Base-by-base conservation (phyloP, 2,888 invertebrate species). In the Cataglyphis rosenhaueri region DNA sequence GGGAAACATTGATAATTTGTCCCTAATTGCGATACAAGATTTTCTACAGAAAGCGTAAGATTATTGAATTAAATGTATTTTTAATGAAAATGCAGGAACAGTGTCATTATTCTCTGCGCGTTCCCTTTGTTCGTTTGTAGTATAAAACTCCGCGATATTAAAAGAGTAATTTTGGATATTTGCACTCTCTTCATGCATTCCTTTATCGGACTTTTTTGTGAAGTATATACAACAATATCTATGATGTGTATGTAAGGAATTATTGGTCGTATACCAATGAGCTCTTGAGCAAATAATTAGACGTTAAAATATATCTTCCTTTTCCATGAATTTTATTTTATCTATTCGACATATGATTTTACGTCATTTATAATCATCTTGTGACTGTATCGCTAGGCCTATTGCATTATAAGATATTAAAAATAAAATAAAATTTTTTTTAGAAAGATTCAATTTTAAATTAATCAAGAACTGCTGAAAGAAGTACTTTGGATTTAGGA, bases 91-190 rank as follows among this genome's bases (percentile, higher is more conserved):
- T 75, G 74, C 32, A 75, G 10, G 25, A 73, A 48, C 32, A 65
- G 48, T 10, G 21, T 29, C 6, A 21, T 15, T 55, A n/a, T 29
- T n/a, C 18, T 35, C 6, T 32, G 32, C 32, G 32, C 8, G 9
- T 41, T 41, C 48, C 12, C 12, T 68, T 71, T 21, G 18, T 52
- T 52, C n/a, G n/a, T 52, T 52, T 57, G 21, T 38, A 3, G 35
- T 78, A 79, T 71, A 79, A 71, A 79, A 79, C 12, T 73, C 35
- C 44, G 59, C 73, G 18, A 61, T 71, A 59, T 73, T 79, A 59
- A 78, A 78, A 71, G 32, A 21, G 41, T 44, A 15, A 79, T 10
- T 29, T 59, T 29, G 12, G 9, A 52, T 59, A 71, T 38, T 32
- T 41, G 21, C 29, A 57, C n/a, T 25, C 12, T 2, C 8, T 3